Evolutionary conservation across 2,888 invertebrate species (phyloP).

Genomic region (Platerodrilus igneus): DNA sequence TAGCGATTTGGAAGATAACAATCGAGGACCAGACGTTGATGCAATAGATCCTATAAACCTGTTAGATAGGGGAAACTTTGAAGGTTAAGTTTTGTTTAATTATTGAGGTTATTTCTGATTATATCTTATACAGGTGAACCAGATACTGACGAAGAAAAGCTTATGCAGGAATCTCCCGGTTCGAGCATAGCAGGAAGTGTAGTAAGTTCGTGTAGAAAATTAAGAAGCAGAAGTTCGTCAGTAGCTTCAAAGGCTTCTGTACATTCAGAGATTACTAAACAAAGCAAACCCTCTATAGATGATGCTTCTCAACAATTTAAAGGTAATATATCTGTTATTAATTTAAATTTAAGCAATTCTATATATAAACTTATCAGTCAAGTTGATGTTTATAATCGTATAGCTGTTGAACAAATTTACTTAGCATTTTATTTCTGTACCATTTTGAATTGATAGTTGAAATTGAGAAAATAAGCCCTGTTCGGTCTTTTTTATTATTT

Average conservation of each 20-base stretch:
- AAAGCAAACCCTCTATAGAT: no score
- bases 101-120: background rate
- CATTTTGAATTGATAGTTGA: no score
- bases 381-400: no score
- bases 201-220: slow-evolving; percentile 19
- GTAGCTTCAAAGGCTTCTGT: slow-evolving; percentile 26
- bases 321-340: no score
- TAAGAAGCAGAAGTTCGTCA: slow-evolving; percentile 25
- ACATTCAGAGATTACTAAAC: no score
- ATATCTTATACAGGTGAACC: slow-evolving; percentile 32
- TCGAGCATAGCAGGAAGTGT: slow-evolving; percentile 28
- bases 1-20: slow-evolving; percentile 4
- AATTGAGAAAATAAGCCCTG: no score
- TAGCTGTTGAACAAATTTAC: no score
- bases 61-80: slow-evolving; percentile 49
- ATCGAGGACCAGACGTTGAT: slow-evolving; percentile 39
- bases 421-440: no score
- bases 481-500: no score
- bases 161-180: slow-evolving; percentile 34
- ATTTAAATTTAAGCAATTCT: no score
- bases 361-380: no score
- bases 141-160: slow-evolving; percentile 38
- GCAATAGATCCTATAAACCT: slow-evolving; percentile 50
- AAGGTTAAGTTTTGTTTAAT: slow-evolving; percentile 42
- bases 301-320: no score